Evolutionary conservation across 2,113 vertebrate species (phyloP), one percentile per base, ranked within the genome.

Genomic region (Dolichotis patagonum): DNA sequence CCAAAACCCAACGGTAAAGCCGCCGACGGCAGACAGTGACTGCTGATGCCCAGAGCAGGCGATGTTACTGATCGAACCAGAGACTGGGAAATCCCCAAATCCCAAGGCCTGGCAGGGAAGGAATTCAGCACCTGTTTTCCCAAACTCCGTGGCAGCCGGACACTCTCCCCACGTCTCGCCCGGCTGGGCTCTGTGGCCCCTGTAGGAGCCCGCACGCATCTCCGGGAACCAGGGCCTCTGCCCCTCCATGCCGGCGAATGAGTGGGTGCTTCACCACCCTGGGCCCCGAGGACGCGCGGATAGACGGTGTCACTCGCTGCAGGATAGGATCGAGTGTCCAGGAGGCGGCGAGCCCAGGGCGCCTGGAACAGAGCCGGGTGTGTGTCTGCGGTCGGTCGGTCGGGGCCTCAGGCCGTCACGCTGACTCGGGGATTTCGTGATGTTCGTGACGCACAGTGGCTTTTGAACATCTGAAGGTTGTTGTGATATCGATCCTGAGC

Each of bases 281-380:
- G 65, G 8, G 7, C 65, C 65, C 17, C 65, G 2, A 69, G 65
- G 54, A 54, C 16, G 54, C 54, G 7, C 54, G 14, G 54, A n/a
- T n/a, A n/a, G 52, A 3, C 54, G 14, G 4, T 3, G 54, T 54
- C 54, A 16, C 54, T 54, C 2, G 2, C 65, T n/a, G 32, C 65
- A 19, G 32, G 6, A n/a, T 35, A 69, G 0, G 16, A 32, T 16
- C 32, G 3, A 16, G 30, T 35, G 35, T 19, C 14, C 35, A 19
- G 16, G 65, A 7, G 35, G 16, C 2, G 3, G 3, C 4, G 4
- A 65, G 63, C 35, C 9, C 67, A n/a, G 1, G 1, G 8, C 7
- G 46, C 46, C n/a, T 9, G 7, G 69, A 38, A 20, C 19, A 71
- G 69, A 0, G 35, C n/a, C 35, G 7, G 20, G n/a, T 67, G 19